Evolutionary conservation across 2,797 vertebrate genomes (phyloP).

Genomic region (Fistularia commersonii): DNA sequence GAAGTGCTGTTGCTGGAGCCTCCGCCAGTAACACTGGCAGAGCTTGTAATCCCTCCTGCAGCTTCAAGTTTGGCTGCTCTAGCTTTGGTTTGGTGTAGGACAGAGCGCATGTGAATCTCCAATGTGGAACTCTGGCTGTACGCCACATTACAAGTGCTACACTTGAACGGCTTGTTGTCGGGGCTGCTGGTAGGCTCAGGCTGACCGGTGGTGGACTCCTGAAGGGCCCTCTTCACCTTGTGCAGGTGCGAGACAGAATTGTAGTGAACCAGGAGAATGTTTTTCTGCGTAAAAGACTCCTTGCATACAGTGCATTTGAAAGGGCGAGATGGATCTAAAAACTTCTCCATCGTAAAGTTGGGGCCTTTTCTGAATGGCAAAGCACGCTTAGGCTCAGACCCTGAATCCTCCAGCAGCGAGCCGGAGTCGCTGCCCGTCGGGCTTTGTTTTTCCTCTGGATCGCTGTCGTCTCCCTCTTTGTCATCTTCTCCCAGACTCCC

Average conservation of each 20-base stretch:
- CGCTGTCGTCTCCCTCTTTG: constrained; percentile 95
- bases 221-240: constrained; percentile 96
- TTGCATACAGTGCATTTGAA: constrained; percentile 99
- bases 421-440: constrained; percentile 94
- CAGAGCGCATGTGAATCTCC: constrained; percentile 99
- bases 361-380: constrained; percentile 98
- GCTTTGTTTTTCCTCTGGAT: constrained; percentile 96
- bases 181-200: constrained; percentile 96
- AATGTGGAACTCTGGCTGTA: constrained; percentile 99
- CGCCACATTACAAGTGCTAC: constrained; percentile 96
- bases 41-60: constrained; percentile 79
- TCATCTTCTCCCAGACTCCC: constrained; percentile 92
- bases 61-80: constrained; percentile 97
- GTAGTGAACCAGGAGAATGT: constrained; percentile 98
- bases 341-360: constrained; percentile 99
- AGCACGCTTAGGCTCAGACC: constrained; percentile 95
- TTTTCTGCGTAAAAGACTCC: constrained; percentile 99
- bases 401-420: constrained; percentile 92
- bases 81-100: constrained; percentile 98
- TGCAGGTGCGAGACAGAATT: constrained; percentile 98
- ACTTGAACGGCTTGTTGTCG: constrained; percentile 99
- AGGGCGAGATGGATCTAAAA: constrained; percentile 95
- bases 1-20: constrained; percentile 82
- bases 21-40: constrained; percentile 68
- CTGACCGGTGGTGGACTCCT: constrained; percentile 93